Evolutionary conservation across 2,113 vertebrate genomes (phyloP), one percentile per base, ranked within the genome.

Genomic region (Panurus biarmicus): DNA sequence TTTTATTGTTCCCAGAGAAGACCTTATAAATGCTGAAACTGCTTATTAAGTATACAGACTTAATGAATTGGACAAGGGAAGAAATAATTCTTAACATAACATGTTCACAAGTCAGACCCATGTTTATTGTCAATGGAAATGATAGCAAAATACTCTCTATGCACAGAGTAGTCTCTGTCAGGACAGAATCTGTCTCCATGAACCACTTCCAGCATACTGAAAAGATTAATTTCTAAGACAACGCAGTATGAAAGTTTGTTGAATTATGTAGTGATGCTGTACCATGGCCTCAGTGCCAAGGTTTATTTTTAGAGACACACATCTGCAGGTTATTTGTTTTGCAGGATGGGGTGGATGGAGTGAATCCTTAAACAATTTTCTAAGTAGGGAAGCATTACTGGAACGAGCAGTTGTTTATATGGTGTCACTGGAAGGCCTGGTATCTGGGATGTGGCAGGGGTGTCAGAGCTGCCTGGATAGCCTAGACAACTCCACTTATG

Each of bases 41-140:
- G 81, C 87, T 95, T 95, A 94, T 72, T 88, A 94, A 95, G 85
- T 91, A 89, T 40, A 85, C 36, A 87, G 93, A 84, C 53, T 96
- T 97, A 94, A 97, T 93, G 92, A 97, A 81, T 84, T 95, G 93
- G 93, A 93, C 56, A 76, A 94, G 81, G 89, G 96, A 89, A 80
- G 29, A 35, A 94, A 53, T 91, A 58, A 92, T 94, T 94, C 76
- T 91, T 95, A 75, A 89, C 85, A 75, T 70, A 95, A 89, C 45
- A 84, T 89, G 51, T 91, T 97, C 97, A 89, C 89, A 94, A 91
- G 94, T 87, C 74, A 51, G 76, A 67, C 50, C 36, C 47, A 78
- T 20, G 44, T 88, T 62, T 85, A 74, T 38, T 86, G 67, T 57
- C 77, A 64, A 47, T 23, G 29, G 66, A 90, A 40, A 89, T 69